phyloP scores from a whole-genome alignment of 1,140 invertebrate species.

The Anoplophora glabripennis region DNA sequence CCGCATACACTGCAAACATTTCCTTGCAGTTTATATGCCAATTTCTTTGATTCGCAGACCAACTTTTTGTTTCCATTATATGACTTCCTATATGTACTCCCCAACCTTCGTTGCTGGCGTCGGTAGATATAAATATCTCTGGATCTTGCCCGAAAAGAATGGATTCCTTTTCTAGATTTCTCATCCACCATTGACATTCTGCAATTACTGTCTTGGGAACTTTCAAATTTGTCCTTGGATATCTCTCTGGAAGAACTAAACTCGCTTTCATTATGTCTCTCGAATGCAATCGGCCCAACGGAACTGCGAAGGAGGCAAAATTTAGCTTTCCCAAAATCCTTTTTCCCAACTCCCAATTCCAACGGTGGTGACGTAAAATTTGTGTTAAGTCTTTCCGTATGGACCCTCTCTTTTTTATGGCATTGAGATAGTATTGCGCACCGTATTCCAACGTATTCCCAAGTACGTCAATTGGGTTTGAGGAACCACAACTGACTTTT shows the following conservation, averaged over 20 bases:
- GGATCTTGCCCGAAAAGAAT: background rate
- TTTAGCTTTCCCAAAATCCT: conserved; percentile 37
- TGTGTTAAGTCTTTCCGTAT: too few relatives aligned
- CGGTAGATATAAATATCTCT: conserved; percentile 2
- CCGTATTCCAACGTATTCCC: too few relatives aligned
- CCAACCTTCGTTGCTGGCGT: conserved; percentile 10
- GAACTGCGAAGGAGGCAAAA: conserved; percentile 55
- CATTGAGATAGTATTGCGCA: too few relatives aligned
- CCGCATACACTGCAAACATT: conserved; percentile 34
- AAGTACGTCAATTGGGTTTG: too few relatives aligned
- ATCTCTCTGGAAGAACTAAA: background rate
- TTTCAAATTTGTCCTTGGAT: background rate
- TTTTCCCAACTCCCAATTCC: background rate
- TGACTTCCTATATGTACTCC: conserved; percentile 3
- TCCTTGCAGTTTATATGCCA: conserved; percentile 20
- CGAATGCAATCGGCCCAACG: conserved; percentile 41
- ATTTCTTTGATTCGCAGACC: background rate
- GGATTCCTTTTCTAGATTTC: background rate
- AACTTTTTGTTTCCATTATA: background rate
- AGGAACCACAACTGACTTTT: background rate
- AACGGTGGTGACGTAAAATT: too few relatives aligned
- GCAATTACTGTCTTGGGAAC: too few relatives aligned
- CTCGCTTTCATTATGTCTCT: background rate
- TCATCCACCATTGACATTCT: conserved; percentile 5
- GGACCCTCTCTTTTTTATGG: too few relatives aligned